phyloP scores from a whole-genome alignment of 2,113 vertebrate genomes.

The Corythaixoides concolor region DNA sequence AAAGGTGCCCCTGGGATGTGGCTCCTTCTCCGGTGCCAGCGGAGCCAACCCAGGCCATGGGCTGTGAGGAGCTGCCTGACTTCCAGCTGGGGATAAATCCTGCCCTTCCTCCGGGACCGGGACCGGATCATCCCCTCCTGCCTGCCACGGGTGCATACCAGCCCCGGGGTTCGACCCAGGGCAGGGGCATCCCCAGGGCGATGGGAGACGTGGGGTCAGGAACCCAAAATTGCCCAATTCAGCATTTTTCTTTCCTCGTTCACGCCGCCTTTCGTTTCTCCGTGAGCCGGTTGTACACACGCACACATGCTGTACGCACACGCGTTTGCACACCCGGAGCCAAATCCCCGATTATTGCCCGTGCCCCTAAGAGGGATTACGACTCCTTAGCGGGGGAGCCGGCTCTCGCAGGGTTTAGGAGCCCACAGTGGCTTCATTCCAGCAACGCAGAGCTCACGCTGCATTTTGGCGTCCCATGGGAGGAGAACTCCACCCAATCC shows the following conservation, averaged over 20 bases:
- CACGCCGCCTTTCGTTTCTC: neutral
- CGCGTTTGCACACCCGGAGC: neutral
- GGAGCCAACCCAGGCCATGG: neutral
- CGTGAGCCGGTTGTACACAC: neutral
- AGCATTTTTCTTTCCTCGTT: neutral
- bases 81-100: neutral
- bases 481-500: neutral
- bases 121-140: neutral
- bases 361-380: constrained; percentile 13
- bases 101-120: neutral
- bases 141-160: fast-evolving
- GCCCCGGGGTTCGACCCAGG: neutral
- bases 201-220: neutral
- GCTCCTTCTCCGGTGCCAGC: neutral
- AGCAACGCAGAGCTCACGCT: neutral
- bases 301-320: neutral
- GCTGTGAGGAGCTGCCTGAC: neutral
- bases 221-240: neutral
- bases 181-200: neutral
- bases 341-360: neutral
- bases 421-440: neutral
- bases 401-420: neutral
- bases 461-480: fast-evolving
- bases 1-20: neutral
- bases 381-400: neutral